phyloP scores from a whole-genome alignment of 2,113 vertebrate species.

The Pseudorectes ferrugineus region DNA sequence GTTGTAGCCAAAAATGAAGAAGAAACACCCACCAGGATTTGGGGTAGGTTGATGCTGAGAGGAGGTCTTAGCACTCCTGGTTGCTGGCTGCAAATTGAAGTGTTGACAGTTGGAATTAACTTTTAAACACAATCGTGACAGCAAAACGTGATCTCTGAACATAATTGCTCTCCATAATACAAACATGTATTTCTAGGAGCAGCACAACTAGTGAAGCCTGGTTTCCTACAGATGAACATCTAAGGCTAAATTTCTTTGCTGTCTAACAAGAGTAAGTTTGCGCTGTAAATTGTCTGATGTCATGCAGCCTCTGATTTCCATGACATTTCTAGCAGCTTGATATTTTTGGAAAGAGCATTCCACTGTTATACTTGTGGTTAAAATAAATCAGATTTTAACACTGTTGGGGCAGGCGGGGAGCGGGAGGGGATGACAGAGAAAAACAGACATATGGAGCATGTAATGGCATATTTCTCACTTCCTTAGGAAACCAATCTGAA shows the following conservation, averaged over 20 bases:
- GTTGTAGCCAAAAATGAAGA: background rate
- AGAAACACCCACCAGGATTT: background rate
- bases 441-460: background rate
- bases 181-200: background rate
- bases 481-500: background rate
- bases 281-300: background rate
- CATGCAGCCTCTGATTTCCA: conserved; percentile 11
- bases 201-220: background rate
- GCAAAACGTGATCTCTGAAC: background rate
- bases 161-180: background rate
- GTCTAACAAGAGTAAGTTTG: background rate
- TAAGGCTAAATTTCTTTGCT: background rate
- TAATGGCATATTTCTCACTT: conserved; percentile 1
- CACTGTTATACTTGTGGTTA: conserved; percentile 32
- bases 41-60: background rate
- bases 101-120: background rate
- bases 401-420: background rate
- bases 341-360: conserved; percentile 10
- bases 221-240: background rate
- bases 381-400: conserved; percentile 51
- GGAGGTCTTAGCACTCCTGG: background rate
- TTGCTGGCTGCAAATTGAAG: background rate
- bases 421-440: background rate
- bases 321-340: background rate
- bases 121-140: background rate